phyloP scores from a whole-genome alignment of 2,113 vertebrate genomes.

The Atherinomorus stipes region DNA sequence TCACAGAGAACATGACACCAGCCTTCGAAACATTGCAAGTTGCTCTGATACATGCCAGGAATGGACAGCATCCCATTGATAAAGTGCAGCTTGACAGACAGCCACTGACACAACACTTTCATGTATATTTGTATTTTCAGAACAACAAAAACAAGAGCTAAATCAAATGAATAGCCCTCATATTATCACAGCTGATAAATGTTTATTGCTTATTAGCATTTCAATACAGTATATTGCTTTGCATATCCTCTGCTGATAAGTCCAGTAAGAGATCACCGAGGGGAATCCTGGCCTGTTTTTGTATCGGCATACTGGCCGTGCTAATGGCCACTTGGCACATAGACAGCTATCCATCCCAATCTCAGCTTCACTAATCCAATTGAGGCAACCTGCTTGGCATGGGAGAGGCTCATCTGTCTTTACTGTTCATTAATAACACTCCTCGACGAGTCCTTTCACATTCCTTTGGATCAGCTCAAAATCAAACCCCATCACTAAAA shows the following conservation, averaged over 20 bases:
- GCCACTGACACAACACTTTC: slow-evolving; percentile 49
- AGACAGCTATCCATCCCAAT: slow-evolving; percentile 77
- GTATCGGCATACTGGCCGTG: slow-evolving; percentile 62
- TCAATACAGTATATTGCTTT: slow-evolving; percentile 50
- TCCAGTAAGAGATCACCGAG: slow-evolving; percentile 32
- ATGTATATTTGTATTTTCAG: slow-evolving; percentile 43
- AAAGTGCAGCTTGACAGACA: slow-evolving; percentile 63
- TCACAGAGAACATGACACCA: slow-evolving; percentile 52
- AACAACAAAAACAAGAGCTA: slow-evolving; percentile 42
- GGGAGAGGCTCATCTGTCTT: slow-evolving; percentile 77
- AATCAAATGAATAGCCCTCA: slow-evolving; percentile 40
- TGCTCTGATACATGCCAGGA: slow-evolving; percentile 34
- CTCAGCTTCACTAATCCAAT: slow-evolving; percentile 75
- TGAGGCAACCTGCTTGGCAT: slow-evolving; percentile 79
- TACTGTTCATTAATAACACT: slow-evolving; percentile 78
- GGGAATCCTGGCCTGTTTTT: slow-evolving; percentile 69
- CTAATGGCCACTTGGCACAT: slow-evolving; percentile 79
- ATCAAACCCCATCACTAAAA: slow-evolving; percentile 32
- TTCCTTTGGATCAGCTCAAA: slow-evolving; percentile 57
- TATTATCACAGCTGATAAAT: slow-evolving; percentile 54
- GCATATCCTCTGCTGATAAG: slow-evolving; percentile 47
- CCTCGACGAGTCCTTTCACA: slow-evolving; percentile 59
- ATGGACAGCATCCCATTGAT: slow-evolving; percentile 59
- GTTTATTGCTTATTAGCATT: slow-evolving; percentile 65
- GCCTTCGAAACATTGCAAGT: slow-evolving; percentile 36